Percentiles rank a stretch among this genome's conserved stretches.
Evolutionary conservation across 2,888 invertebrate species (phyloP).

Genomic region (Microctonus hyperodae): DNA sequence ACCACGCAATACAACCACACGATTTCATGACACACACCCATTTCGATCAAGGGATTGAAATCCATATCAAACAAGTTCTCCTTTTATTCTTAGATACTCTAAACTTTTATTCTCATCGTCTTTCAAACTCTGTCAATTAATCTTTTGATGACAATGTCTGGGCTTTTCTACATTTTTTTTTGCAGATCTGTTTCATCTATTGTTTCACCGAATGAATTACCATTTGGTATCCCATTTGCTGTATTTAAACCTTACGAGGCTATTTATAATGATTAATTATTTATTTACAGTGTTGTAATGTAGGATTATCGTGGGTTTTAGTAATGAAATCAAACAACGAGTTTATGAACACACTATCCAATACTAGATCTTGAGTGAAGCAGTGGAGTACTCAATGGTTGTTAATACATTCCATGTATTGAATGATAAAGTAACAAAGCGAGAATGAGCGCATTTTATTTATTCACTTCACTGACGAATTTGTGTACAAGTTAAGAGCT

Average conservation of each 20-base stretch:
- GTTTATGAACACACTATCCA: too few species aligned
- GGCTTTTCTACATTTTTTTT: background rate
- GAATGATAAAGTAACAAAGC: conserved; percentile 8
- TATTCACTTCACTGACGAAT: conserved; percentile 1
- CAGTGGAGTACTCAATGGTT: conserved; percentile 3
- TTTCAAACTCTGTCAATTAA: background rate
- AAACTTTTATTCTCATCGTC: background rate
- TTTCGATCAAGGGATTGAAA: background rate
- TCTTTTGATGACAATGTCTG: background rate
- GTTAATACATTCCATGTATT: background rate
- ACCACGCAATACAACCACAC: background rate
- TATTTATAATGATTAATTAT: background rate
- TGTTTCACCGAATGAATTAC: background rate
- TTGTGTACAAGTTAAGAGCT: background rate
- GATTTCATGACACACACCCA: background rate
- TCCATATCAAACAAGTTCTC: background rate
- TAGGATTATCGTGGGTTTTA: too few species aligned
- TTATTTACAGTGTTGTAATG: background rate
- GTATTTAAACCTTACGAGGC: background rate
- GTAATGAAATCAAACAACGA: too few species aligned
- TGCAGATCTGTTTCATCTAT: background rate
- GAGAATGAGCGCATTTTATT: conserved; percentile 1
- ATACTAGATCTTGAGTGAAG: conserved; percentile 1
- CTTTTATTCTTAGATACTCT: background rate
- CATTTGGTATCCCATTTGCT: background rate